Evolutionary conservation across 2,888 invertebrate genomes (phyloP).

Genomic region (Ectemnius lituratus): DNA sequence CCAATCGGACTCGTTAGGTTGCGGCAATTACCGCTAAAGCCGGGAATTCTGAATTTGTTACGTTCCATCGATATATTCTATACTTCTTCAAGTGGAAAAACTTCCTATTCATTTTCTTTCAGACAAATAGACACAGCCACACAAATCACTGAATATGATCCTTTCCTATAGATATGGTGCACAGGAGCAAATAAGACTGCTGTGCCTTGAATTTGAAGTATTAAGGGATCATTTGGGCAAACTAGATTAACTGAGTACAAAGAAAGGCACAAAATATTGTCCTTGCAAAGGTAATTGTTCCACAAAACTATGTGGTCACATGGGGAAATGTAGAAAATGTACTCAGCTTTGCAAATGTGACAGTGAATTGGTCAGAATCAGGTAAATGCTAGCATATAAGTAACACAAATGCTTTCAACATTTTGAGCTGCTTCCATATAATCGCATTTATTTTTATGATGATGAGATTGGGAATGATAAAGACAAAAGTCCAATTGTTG

Average conservation of each 20-base stretch:
- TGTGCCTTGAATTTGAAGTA: conserved; percentile 42
- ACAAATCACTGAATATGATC: conserved; percentile 27
- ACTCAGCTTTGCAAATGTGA: conserved; percentile 56
- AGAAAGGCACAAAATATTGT: conserved; percentile 37
- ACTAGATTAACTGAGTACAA: neutral
- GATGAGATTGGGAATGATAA: too few species aligned
- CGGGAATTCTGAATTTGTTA: too few species aligned
- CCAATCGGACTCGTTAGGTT: too few species aligned
- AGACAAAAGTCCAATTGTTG: too few species aligned
- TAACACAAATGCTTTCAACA: too few species aligned
- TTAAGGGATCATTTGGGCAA: conserved; percentile 30
- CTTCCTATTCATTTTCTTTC: neutral
- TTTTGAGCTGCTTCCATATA: too few species aligned
- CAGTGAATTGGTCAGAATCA: conserved; percentile 54
- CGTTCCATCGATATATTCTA: too few species aligned
- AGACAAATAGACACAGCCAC: conserved; percentile 1
- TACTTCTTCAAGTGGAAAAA: too few species aligned
- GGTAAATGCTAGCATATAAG: conserved; percentile 33
- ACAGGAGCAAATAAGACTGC: conserved; percentile 46
- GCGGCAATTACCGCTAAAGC: too few species aligned
- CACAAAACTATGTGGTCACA: conserved; percentile 61
- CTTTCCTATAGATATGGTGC: conserved; percentile 27
- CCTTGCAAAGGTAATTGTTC: conserved; percentile 61
- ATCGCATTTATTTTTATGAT: too few species aligned
- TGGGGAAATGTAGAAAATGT: conserved; percentile 54